These are phyloP conservation scores for Hydropsyche betteni DNA, from an alignment of 2,888 invertebrate species.

Conservation along the genomic window DNA sequence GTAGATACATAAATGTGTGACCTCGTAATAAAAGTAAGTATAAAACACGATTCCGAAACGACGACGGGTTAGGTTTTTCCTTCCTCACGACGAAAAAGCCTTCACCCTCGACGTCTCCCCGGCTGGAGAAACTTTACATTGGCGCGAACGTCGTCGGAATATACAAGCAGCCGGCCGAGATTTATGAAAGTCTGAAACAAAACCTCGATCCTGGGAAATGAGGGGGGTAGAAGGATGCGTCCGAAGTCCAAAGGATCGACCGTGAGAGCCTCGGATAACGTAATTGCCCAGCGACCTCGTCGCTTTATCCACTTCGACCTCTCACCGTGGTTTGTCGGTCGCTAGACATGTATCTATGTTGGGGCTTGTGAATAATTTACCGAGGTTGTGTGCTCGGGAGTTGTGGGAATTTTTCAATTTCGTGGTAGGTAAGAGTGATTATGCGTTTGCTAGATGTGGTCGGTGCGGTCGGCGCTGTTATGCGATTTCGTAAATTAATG, in stretches of 20 bases:
- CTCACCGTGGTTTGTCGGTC: slow-evolving; percentile 9
- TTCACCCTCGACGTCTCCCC: too few species aligned
- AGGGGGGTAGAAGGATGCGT: background rate
- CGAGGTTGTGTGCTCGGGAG: too few species aligned
- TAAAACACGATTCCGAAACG: background rate
- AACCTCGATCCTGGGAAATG: slow-evolving; percentile 9
- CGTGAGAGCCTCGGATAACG: slow-evolving; percentile 14
- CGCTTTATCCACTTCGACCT: background rate
- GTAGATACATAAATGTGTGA: background rate
- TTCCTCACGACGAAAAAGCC: background rate
- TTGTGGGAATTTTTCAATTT: too few species aligned
- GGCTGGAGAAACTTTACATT: slow-evolving; percentile 15
- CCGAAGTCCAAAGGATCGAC: slow-evolving; percentile 1
- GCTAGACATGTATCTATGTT: background rate
- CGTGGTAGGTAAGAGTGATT: too few species aligned
- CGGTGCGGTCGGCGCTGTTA: too few species aligned
- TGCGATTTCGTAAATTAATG: too few species aligned
- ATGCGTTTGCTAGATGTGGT: too few species aligned
- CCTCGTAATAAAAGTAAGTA: slow-evolving; percentile 21
- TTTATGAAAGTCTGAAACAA: slow-evolving; percentile 32
- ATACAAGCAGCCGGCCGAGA: slow-evolving; percentile 20
- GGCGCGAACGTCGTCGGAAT: slow-evolving; percentile 10
- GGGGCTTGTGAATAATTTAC: too few species aligned
- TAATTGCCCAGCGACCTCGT: background rate
- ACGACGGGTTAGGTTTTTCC: slow-evolving; percentile 2